Evolutionary conservation across 2,113 vertebrate species (phyloP), one percentile per base, ranked within the genome.

Genomic region (Platanista minor): DNA sequence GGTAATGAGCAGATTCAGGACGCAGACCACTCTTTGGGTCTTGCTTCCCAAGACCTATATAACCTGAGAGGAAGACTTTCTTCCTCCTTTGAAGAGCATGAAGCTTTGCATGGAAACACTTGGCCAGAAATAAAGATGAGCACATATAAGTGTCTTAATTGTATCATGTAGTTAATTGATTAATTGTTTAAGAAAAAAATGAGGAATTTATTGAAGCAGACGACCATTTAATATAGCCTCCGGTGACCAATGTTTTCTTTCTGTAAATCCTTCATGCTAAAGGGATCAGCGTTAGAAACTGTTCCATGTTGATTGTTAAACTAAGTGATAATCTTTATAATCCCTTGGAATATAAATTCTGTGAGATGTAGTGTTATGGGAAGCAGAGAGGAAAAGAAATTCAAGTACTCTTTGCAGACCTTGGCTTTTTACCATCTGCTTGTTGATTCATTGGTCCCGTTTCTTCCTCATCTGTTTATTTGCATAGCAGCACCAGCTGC

Each of bases 401-500:
- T 97, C 54, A 97, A 97, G 97, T 93, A 62, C 69, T 88, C 90
- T 78, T 98, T 97, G 93, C 94, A 98, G 85, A 71, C 87, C 87
- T 97, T 98, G 78, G 36, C 91, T 98, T 98, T 96, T 97, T 95
- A 94, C 91, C 97, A 98, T 98, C 98, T 98, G 88, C 96, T 97
- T 98, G 84, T 97, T 97, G 98, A 98, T 95, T 98, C 98, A 98
- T 96, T 93, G 91, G 98, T 98, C 93, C 64, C 91, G 54, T 98
- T 98, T 97, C 84, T 66, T 97, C 95, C 88, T 97, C 96, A 92
- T 98, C 97, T 98, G 96, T 95, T 98, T 98, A 98, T 95, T 96
- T 98, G 97, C 97, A 97, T 96, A 98, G 96, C 96, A 97, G 81
- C 89, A 94, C 95, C 98, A 98, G 97, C 98, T 98, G 98, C 98